Base-by-base conservation (phyloP, 2,888 invertebrate genomes). In the Clivina fossor region DNA sequence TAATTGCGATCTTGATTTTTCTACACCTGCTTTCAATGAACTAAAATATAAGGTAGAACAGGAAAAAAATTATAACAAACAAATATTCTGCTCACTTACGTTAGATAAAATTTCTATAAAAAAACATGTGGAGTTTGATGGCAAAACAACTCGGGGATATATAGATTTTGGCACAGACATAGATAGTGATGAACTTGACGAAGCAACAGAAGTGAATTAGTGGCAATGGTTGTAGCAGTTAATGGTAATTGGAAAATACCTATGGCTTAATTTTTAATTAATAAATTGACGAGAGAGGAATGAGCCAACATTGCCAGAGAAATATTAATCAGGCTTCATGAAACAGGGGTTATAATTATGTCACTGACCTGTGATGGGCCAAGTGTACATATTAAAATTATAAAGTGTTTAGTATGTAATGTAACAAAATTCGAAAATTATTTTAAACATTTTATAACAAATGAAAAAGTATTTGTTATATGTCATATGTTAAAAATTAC, bases 341-440 rank as follows among this genome's bases (percentile, higher is more conserved):
- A 32, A 32, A 32, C 32, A 32, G 32, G 32, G 13, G 9, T 32
- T 32, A 32, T 11, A 32, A 13, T 32, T 11, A 32, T 32, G n/a
- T 32, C 32, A 32, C 8, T 32, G 4, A 32, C 32, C n/a, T 32
- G 32, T 32, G 32, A 32, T 32, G 32, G 9, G 13, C 32, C 32
- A 32, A 3, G 13, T 4, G 32, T 32, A 11, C 32, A 32, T 8
- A 11, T 32, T 4, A 32, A 32, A 32, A 32, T 32, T n/a, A 4
- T 32, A 13, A 32, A 32, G 13, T 11, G 32, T 32, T 32, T 32
- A 32, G 4, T n/a, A 11, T 32, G 4, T 8, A 32, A 32, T 32
- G 9, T 32, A 32, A 3, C 32, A 32, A 4, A 13, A 13, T 32
- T 32, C 32, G 32, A 8, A 32, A n/a, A n/a, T n/a, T n/a, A n/a